Base-by-base conservation (phyloP, 2,113 vertebrate species). In the Guaruba guarouba region DNA sequence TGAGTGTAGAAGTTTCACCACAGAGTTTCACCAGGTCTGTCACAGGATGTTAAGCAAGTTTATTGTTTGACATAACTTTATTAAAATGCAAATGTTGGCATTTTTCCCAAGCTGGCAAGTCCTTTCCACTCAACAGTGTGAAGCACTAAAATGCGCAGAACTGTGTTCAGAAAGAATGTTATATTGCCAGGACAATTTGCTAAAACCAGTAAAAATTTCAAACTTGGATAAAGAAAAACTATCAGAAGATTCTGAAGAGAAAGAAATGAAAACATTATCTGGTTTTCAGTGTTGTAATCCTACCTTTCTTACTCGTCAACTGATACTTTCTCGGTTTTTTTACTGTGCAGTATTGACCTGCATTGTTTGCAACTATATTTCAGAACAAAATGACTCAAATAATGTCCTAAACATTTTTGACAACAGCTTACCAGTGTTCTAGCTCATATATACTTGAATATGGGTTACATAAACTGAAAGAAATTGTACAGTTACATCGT, bases 81-180 rank as follows among this genome's bases (percentile, higher is more conserved):
- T 95, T 86, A 96, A 97, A 96, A 95, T 95, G 87, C 75, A 83
- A 94, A 86, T 93, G 94, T 90, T 97, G 66, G 90, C 62, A 81
- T 93, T 96, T 96, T 96, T 79, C 68, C 33, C 71, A 93, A 92
- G 28, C 24, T 92, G 67, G 17, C 66, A 90, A 93, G 84, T 94
- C 35, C 57, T 81, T 94, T 83, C 33, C 41, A 80, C 51, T 81
- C 83, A 17, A 15, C 4, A 71, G 39, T 54, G 54, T 80, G 68
- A 93, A 92, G 76, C 35, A 48, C 28, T 57, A 86, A 92, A 82
- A 78, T 23, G 25, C 33, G 74, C 71, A 88, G 8, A 89, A 55
- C 43, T 91, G 31, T 87, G 74, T 86, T 94, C 73, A 71, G 88
- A 70, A 13, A n/a, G 35, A 78, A 86, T 57, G 10, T 77, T 41